Evolutionary conservation across 2,113 vertebrate species (phyloP).

Genomic region (Hemiscyllium ocellatum): DNA sequence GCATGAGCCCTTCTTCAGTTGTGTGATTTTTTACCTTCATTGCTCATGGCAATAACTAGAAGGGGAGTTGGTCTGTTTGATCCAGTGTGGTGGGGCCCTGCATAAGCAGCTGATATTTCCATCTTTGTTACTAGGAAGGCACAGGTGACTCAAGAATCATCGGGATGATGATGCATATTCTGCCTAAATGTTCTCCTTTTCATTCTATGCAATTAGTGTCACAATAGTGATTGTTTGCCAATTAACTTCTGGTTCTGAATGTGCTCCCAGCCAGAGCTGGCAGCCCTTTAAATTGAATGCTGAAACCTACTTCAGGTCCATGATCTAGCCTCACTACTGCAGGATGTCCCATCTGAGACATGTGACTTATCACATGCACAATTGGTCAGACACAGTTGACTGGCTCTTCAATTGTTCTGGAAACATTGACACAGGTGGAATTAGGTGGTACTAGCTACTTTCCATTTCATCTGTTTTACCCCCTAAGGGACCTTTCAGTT

Average conservation of each 20-base stretch:
- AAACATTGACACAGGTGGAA: too few species aligned
- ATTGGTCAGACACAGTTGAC: not conserved
- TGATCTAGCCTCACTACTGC: not conserved
- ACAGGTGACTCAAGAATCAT: not conserved
- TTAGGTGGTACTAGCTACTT: too few species aligned
- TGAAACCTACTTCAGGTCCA: not conserved
- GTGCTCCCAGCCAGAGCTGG: not conserved
- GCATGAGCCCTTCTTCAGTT: too few species aligned
- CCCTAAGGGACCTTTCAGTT: not conserved
- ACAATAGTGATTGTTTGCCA: not conserved
- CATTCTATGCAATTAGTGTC: not conserved
- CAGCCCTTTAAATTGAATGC: not conserved
- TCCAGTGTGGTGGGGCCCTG: not conserved
- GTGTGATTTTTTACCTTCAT: not conserved
- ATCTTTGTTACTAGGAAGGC: not conserved
- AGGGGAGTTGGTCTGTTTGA: not conserved
- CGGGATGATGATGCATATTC: not conserved
- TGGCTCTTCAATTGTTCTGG: too few species aligned
- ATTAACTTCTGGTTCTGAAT: not conserved
- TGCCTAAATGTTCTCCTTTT: not conserved
- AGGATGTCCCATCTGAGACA: too few species aligned
- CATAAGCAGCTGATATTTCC: not conserved
- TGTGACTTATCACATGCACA: not conserved
- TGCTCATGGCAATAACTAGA: not conserved
- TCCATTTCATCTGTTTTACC: not conserved